Conservation (phyloP, 2,797 vertebrate genomes). For the Tarsius wallacei region DNA sequence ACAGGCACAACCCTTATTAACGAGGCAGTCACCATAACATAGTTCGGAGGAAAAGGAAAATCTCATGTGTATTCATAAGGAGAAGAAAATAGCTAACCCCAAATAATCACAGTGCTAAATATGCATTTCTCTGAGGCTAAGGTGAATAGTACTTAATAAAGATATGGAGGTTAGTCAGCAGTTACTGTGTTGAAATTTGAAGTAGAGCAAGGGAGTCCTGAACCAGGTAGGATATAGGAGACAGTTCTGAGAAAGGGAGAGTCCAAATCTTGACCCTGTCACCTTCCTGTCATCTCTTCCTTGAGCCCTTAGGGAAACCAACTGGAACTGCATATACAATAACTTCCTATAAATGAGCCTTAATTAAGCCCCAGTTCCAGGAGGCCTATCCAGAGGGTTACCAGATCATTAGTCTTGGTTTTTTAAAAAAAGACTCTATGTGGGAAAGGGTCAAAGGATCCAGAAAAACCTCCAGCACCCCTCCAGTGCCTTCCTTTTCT, state of each 20-base stretch:
- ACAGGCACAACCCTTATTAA: constrained; percentile 73
- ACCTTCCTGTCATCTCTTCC: constrained; percentile 26
- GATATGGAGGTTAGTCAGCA: constrained; percentile 5
- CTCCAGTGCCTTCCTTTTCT: neutral
- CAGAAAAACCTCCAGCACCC: neutral
- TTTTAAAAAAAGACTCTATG: constrained; percentile 69
- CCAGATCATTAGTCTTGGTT: constrained; percentile 73
- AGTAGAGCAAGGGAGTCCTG: neutral
- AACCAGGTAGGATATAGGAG: neutral
- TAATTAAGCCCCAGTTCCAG: constrained; percentile 89
- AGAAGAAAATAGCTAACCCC: constrained; percentile 69
- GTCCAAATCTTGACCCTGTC: constrained; percentile 40
- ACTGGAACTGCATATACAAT: constrained; percentile 53
- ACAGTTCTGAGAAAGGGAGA: constrained; percentile 58
- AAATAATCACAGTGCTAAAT: constrained; percentile 66
- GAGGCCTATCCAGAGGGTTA: constrained; percentile 62
- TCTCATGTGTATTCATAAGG: constrained; percentile 76
- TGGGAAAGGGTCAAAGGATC: constrained; percentile 50
- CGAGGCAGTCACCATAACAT: constrained; percentile 58
- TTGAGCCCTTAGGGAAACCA: constrained; percentile 65
- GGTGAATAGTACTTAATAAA: constrained; percentile 50
- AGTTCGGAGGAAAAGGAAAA: constrained; percentile 70
- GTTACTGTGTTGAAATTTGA: constrained; percentile 56
- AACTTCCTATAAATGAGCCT: constrained; percentile 86
- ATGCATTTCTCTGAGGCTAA: constrained; percentile 32